Evolutionary conservation across 2,888 invertebrate species (phyloP).

Genomic region (Pyrgus malvae): DNA sequence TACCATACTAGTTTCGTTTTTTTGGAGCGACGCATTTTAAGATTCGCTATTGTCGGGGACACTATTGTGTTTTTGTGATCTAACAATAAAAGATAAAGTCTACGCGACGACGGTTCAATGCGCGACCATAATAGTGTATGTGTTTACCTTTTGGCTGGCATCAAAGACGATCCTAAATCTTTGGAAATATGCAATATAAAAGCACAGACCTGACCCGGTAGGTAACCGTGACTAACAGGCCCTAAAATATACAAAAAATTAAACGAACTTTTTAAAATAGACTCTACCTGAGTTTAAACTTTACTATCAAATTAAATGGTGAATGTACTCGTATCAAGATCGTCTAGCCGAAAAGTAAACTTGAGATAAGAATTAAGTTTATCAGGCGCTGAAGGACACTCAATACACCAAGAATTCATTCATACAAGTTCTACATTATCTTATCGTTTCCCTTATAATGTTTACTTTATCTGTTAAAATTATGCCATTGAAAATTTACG

Average conservation of each 20-base stretch:
- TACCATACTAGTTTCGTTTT: slow-evolving; percentile 50
- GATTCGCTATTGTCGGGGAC: slow-evolving; percentile 64
- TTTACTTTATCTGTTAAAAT: slow-evolving; percentile 33
- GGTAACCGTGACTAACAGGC: slow-evolving; percentile 65
- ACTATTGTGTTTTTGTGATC: slow-evolving; percentile 67
- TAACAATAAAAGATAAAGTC: slow-evolving; percentile 73
- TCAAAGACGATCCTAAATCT: slow-evolving; percentile 59
- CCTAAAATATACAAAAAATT: slow-evolving; percentile 45
- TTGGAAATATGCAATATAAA: slow-evolving; percentile 75
- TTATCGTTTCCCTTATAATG: slow-evolving; percentile 30
- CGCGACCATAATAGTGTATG: slow-evolving; percentile 65
- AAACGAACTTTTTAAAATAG: slow-evolving; percentile 39
- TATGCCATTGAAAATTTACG: slow-evolving; percentile 20
- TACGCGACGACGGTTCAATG: slow-evolving; percentile 71
- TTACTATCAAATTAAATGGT: background rate
- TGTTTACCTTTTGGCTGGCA: slow-evolving; percentile 73
- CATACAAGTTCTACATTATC: slow-evolving; percentile 39
- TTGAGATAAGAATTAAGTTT: slow-evolving; percentile 57
- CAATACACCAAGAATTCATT: slow-evolving; percentile 53
- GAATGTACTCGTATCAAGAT: slow-evolving; percentile 45
- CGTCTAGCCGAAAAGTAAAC: slow-evolving; percentile 61
- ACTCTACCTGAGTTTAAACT: slow-evolving; percentile 40
- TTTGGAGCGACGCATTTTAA: slow-evolving; percentile 64
- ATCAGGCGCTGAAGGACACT: slow-evolving; percentile 54
- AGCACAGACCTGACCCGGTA: slow-evolving; percentile 58